Evolutionary conservation across 2,888 invertebrate species (phyloP), one percentile per base, ranked within the genome.

Genomic region (Luperina nickerlii): DNA sequence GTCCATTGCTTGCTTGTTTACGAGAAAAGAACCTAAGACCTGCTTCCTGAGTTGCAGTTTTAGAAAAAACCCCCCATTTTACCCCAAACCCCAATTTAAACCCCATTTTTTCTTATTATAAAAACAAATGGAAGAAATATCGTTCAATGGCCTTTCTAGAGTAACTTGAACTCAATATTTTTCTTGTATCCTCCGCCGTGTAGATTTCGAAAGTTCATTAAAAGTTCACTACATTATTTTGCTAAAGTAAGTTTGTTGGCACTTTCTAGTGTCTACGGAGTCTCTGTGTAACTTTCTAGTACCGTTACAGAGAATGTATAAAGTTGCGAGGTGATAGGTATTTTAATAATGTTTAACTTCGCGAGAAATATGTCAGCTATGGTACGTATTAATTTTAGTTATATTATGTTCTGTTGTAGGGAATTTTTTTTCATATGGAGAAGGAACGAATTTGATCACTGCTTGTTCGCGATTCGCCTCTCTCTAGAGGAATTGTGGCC

Each of bases 161-260:
- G 54, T 63, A 54, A 70, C 54, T 70, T 42, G 45, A 79, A 82
- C 60, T 73, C 71, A 63, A 74, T 82, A 82, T 82, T 84, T 82
- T 79, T 84, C 79, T 82, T 84, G 70, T 79, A 79, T 66, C 73
- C 54, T 20, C 54, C 24, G 80, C 54, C 24, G 80, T 67, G 70
- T 79, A 57, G 65, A 84, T 82, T 82, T 70, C 32, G n/a, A 79
- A 84, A 84, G 84, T 84, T 82, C 79, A 82, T 82, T 82, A 84
- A 74, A 82, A 84, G 79, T 82, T 82, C 38, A 79, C 69, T 67
- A 48, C 62, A 79, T 82, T 82, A 84, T 79, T 79, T 84, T 54
- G 51, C 54, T 38, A 70, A 79, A 24, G 32, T 57, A 69, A 74
- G 60, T 79, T 74, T 48, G 68, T 51, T 54, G 38, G 65, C 45